Conservation (phyloP, 2,797 vertebrate genomes). For the Perodicticus potto region DNA sequence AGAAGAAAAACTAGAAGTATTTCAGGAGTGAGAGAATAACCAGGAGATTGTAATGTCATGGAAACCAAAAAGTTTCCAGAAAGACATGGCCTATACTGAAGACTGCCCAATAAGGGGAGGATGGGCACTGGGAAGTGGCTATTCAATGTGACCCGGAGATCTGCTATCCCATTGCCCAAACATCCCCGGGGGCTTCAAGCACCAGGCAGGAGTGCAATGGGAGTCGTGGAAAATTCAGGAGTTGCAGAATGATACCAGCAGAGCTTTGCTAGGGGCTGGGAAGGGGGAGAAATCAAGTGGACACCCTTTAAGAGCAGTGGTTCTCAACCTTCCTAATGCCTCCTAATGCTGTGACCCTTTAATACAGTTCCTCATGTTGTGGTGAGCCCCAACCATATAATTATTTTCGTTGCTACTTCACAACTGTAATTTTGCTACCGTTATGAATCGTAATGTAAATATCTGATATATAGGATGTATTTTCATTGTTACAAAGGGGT, state of each 20-base stretch:
- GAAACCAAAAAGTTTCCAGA: not conserved
- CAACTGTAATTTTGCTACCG: too few species aligned
- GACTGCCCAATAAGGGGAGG: fast-evolving
- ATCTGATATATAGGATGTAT: too few species aligned
- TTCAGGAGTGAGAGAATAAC: not conserved
- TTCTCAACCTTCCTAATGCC: too few species aligned
- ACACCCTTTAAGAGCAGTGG: not conserved
- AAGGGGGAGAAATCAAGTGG: too few species aligned
- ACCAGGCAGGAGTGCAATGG: not conserved
- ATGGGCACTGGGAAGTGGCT: not conserved
- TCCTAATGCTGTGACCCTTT: too few species aligned
- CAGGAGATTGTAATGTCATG: not conserved
- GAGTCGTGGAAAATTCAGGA: fast-evolving
- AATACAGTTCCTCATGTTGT: too few species aligned
- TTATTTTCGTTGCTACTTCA: too few species aligned
- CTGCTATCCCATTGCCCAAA: not conserved
- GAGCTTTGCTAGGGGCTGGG: not conserved
- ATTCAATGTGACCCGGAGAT: not conserved
- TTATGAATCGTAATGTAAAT: too few species aligned
- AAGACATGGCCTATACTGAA: fast-evolving
- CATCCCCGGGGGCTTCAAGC: not conserved
- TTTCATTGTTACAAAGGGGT: too few species aligned
- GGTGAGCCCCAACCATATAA: too few species aligned
- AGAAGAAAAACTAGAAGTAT: not conserved
- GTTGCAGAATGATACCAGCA: fast-evolving